A percentile compares a stretch with the other conserved stretches of the same genome.
Conservation (phyloP, 2,113 vertebrate species). For the Caretta caretta region DNA sequence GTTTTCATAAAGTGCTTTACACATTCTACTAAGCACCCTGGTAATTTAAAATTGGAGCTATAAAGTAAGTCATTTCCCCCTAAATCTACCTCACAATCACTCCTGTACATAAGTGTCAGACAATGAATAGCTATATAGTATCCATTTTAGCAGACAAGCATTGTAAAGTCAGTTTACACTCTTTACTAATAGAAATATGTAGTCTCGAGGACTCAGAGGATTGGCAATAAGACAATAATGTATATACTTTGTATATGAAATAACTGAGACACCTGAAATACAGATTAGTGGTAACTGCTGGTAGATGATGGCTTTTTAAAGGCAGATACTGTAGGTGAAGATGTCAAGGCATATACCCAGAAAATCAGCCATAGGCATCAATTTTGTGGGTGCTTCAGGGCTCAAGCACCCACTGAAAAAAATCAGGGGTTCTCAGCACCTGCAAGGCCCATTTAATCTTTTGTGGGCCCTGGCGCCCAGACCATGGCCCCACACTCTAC, state of each 20-base stretch:
- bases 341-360: background rate
- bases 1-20: slow-evolving; percentile 35
- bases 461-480: too few species aligned
- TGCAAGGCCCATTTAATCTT: too few species aligned
- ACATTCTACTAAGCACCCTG: background rate
- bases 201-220: background rate
- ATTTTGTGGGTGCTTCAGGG: too few species aligned
- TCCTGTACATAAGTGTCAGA: background rate
- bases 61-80: background rate
- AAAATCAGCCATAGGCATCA: background rate
- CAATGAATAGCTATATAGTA: background rate
- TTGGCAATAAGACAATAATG: background rate
- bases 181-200: background rate
- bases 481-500: too few species aligned
- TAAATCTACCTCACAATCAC: background rate
- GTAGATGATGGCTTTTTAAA: background rate
- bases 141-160: background rate
- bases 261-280: background rate
- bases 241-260: background rate
- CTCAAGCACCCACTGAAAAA: too few species aligned
- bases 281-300: background rate
- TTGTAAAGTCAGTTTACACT: background rate
- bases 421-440: too few species aligned
- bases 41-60: slow-evolving; percentile 39
- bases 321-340: background rate